Percentiles rank a stretch among this genome's conserved stretches.
These are phyloP conservation scores for Pteropus rufus DNA, from an alignment of 2,797 vertebrate species.

Conservation along the genomic window DNA sequence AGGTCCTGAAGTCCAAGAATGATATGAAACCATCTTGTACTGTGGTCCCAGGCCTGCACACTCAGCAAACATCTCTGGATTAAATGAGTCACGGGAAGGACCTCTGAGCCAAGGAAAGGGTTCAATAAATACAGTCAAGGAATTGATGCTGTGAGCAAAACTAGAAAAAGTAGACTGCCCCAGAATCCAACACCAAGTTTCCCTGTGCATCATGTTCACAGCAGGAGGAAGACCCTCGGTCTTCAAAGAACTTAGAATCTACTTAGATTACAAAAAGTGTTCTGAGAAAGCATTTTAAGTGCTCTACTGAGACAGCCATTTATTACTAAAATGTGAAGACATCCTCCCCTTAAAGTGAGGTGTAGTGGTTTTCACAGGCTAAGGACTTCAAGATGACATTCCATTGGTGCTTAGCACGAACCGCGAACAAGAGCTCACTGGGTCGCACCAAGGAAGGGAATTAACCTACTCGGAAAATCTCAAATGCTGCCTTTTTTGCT, in stretches of 20 bases:
- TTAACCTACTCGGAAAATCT: not conserved
- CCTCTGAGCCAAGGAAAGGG: not conserved
- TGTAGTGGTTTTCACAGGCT: not conserved
- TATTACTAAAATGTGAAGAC: not conserved
- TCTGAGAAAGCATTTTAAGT: not conserved
- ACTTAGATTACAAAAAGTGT: not conserved
- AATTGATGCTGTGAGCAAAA: not conserved
- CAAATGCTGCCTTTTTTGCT: not conserved
- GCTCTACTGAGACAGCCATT: not conserved
- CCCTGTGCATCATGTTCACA: accelerated
- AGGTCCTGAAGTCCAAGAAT: not conserved
- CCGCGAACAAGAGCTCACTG: not conserved
- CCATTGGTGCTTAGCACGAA: not conserved
- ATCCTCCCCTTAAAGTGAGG: not conserved
- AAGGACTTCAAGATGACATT: not conserved
- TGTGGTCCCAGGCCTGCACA: not conserved
- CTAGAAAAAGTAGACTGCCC: not conserved
- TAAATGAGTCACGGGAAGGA: not conserved
- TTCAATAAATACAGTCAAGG: no score
- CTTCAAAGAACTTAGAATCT: not conserved
- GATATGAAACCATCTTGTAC: not conserved
- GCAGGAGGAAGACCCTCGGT: not conserved
- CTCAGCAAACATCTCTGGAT: not conserved
- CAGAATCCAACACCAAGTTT: accelerated
- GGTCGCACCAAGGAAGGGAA: not conserved